These are phyloP conservation scores for Cranoglanis bouderius DNA, from an alignment of 2,113 vertebrate species.

Conservation along the genomic window DNA sequence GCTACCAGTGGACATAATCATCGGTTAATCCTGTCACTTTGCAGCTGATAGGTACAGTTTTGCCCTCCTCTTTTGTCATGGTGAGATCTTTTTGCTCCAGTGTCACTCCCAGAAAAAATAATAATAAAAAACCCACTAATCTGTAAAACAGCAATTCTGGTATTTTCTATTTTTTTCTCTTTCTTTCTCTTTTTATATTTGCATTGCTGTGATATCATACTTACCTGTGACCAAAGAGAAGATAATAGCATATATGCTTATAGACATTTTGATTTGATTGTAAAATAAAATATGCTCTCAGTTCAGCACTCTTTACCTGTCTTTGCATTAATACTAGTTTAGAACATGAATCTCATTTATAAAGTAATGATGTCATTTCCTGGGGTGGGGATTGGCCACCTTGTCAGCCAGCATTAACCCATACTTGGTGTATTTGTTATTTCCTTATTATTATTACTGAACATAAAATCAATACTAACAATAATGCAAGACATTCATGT, in stretches of 20 bases:
- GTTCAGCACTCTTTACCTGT: not conserved
- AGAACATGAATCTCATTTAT: not conserved
- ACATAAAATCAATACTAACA: too few species aligned
- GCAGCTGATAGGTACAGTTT: not conserved
- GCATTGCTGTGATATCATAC: not conserved
- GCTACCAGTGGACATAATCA: not conserved
- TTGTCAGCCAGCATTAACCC: not conserved
- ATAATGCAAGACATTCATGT: too few species aligned
- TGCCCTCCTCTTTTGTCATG: not conserved
- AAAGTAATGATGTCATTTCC: slow-evolving; percentile 36
- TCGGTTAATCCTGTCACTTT: not conserved
- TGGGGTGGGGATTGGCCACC: not conserved
- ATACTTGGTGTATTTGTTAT: too few species aligned
- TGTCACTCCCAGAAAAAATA: not conserved
- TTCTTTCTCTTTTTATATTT: not conserved
- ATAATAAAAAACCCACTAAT: too few species aligned
- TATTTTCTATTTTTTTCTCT: not conserved
- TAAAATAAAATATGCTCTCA: not conserved
- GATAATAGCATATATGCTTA: not conserved
- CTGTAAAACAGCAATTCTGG: too few species aligned
- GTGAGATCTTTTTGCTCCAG: not conserved
- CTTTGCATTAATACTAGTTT: not conserved
- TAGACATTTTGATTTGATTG: slow-evolving; percentile 17
- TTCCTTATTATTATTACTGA: too few species aligned
- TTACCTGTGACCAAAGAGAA: slow-evolving; percentile 34